These are phyloP conservation scores for Tamias sibiricus DNA, from an alignment of 2,113 vertebrate species.

Conservation along the genomic window DNA sequence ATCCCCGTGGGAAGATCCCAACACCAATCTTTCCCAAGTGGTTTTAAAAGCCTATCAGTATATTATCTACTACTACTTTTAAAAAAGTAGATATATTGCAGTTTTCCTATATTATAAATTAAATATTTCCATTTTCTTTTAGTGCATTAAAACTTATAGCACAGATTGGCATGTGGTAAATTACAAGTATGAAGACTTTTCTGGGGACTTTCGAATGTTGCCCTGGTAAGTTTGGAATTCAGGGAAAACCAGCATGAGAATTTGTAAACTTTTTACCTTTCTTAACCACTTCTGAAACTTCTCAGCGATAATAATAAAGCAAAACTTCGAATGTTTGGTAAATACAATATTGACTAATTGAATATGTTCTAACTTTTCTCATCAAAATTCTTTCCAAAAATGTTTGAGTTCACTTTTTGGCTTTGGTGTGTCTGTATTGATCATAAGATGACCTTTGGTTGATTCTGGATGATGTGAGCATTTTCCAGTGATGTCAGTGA, in stretches of 20 bases:
- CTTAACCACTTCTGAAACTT: not conserved
- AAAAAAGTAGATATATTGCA: not conserved
- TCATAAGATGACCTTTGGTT: constrained; percentile 4
- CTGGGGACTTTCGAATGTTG: constrained; percentile 96
- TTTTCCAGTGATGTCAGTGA: constrained; percentile 21
- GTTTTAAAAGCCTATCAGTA: not conserved
- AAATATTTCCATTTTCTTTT: constrained; percentile 80
- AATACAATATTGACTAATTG: not conserved
- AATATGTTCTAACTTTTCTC: constrained; percentile 43
- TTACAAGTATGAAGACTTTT: constrained; percentile 98
- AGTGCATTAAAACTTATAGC: constrained; percentile 99
- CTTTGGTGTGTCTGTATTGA: not conserved
- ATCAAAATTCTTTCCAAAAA: constrained; percentile 28
- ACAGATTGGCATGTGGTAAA: constrained; percentile 96
- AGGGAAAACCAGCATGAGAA: constrained; percentile 6
- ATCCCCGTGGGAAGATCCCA: not conserved
- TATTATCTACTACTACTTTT: not conserved
- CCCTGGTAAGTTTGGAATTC: constrained; percentile 91
- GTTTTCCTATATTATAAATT: not conserved
- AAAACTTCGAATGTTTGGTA: constrained; percentile 22
- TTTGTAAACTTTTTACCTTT: not conserved
- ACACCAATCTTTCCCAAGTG: not conserved
- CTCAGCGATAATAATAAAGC: not conserved
- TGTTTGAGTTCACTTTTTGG: constrained; percentile 16
- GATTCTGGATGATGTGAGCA: constrained; percentile 24